Evolutionary conservation across 2,113 vertebrate genomes (phyloP), one percentile per base, ranked within the genome.

Genomic region (Eretmochelys imbricata): DNA sequence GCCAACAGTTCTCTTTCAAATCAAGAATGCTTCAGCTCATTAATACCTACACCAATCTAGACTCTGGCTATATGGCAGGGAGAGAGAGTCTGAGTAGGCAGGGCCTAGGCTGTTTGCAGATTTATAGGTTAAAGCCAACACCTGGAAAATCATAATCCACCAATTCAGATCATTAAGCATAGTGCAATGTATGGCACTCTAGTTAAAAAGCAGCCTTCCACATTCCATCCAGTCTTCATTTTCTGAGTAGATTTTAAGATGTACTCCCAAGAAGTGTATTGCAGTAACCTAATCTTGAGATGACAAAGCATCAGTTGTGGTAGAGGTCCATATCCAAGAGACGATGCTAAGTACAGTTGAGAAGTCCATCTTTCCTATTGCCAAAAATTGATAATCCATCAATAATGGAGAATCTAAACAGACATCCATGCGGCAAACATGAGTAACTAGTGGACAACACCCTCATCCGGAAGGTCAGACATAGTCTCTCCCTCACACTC

Each of bases 401-500:
- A 20, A 0, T 62, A 53, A n/a, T 54, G 3, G 14, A 0, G 1
- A 49, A 13, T 84, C 76, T 94, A 65, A 65, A 65, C 59, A 65
- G 31, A 29, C 59, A 59, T 83, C 87, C 22, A 5, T 69, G 69
- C 93, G 88, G 4, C 0, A 14, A 38, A 35, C 0, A 0, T 50
- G 42, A 49, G 1, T 5, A 49, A 78, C 24, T 35, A 50, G 25
- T 46, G 82, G 82, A 19, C 55, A 55, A 22, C 85, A 8, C 0
- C 0, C 38, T 38, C 55, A 90, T 72, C 2, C 0, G 0, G 0
- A 57, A 79, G 16, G 2, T 91, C 48, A 84, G 72, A 35, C 62
- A n/a, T 65, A 65, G 31, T 65, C 7, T 17, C 31, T 35, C 62
- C 14, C 31, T 9, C 20, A n/a, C 35, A n/a, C 65, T 69, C 65